Conservation (phyloP, 2,797 vertebrate genomes). For the Lacerta agilis region DNA sequence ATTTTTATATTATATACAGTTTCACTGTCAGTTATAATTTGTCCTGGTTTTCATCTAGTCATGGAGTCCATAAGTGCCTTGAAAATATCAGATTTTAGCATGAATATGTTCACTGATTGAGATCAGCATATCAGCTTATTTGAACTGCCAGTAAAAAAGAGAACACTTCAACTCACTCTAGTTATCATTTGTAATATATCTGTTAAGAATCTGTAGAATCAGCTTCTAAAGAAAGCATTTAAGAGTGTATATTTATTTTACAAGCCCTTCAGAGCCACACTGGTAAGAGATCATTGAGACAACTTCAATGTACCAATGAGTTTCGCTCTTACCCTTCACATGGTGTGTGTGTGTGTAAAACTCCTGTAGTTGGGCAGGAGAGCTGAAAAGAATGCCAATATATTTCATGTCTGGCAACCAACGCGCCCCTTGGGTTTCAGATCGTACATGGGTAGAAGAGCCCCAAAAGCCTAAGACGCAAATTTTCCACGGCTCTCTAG, state of each 20-base stretch:
- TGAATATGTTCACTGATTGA: constrained; percentile 80
- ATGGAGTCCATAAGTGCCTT: constrained; percentile 93
- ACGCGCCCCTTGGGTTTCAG: too few relatives aligned
- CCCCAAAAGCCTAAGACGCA: too few relatives aligned
- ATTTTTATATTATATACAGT: constrained; percentile 96
- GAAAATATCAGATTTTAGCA: constrained; percentile 82
- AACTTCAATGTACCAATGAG: constrained; percentile 52
- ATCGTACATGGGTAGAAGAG: too few relatives aligned
- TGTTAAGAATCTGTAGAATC: constrained; percentile 43
- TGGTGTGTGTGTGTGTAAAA: constrained; percentile 56
- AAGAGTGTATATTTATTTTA: constrained; percentile 44
- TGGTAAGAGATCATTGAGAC: constrained; percentile 66
- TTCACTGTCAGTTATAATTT: constrained; percentile 79
- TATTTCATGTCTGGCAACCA: too few relatives aligned
- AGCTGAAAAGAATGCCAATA: too few relatives aligned
- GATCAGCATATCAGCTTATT: constrained; percentile 80
- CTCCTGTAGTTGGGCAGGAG: too few relatives aligned
- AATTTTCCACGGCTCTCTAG: too few relatives aligned
- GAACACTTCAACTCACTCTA: constrained; percentile 60
- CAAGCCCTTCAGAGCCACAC: constrained; percentile 57
- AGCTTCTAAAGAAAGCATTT: constrained; percentile 50
- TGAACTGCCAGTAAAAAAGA: constrained; percentile 84
- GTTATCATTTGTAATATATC: constrained; percentile 70
- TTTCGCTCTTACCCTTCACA: constrained; percentile 43
- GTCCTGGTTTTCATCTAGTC: constrained; percentile 83